Base-by-base conservation (phyloP, 2,888 invertebrate genomes). In the Caenorhabditis sp. region DNA sequence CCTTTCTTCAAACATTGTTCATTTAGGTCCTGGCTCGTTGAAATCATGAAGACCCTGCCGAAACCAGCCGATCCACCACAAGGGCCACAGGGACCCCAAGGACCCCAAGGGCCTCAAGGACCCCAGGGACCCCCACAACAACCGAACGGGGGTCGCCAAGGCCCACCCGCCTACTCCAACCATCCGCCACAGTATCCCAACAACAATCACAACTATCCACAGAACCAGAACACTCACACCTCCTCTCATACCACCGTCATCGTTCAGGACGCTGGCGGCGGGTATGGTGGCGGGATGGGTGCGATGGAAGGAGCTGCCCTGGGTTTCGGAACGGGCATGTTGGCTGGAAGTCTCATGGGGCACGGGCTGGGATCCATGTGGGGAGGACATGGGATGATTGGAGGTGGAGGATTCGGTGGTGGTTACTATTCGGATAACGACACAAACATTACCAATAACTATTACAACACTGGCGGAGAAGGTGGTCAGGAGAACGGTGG, bases 11-110 rank as follows among this genome's bases (percentile, higher is more conserved):
- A 31, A 7, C 31, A 31, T 31, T 31, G 31, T 31, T 31, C 31
- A 4, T 6, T 31, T 31, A 31, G 31, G 31, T 54, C 83, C 31
- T 91, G 91, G 91, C 89, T 91, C 66, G 79, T 56, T 22, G 90
- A 89, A 66, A 91, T 91, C 51, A 86, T 85, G 41, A 89, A 90
- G 63, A 90, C 91, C 22, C 77, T 91, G 26, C 91, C 91, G 7
- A 89, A 89, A 54, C 89, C 86, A 4, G 38, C 19, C 2, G 38
- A 58, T 7, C 84, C 69, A 59, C 80, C 77, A 24, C 72, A 49
- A 31, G 10, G 16, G n/a, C 84, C 79, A 19, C 19, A n/a, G 7
- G 49, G 49, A 6, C 49, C 47, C n/a, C n/a, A n/a, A n/a, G n/a
- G 8, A 35, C 8, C 31, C 31, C n/a, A n/a, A n/a, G 31, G 31